Percentiles rank a stretch among this genome's conserved stretches.
phyloP scores from a whole-genome alignment of 2,113 vertebrate species.

The Onychostoma macrolepis region DNA sequence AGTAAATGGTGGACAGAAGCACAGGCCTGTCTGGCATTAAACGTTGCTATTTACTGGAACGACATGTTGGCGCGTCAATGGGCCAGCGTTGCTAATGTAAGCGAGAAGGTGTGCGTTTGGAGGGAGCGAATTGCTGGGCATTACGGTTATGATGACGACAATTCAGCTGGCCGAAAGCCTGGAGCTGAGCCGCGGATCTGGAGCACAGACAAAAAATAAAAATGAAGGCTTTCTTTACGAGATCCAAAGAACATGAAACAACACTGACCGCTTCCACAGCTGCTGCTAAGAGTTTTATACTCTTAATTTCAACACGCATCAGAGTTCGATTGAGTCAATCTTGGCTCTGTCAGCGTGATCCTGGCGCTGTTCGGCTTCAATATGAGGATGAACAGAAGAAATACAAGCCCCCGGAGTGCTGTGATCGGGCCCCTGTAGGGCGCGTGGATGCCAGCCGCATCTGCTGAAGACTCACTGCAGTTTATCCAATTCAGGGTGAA shows the following conservation, averaged over 20 bases:
- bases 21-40: neutral
- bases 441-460: neutral
- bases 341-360: neutral
- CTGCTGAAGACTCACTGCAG: neutral
- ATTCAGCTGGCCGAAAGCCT: neutral
- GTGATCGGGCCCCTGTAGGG: neutral
- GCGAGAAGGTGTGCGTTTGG: conserved; percentile 19
- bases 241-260: conserved; percentile 17
- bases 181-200: neutral
- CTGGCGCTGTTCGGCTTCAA: neutral
- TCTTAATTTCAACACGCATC: neutral
- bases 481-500: neutral
- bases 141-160: conserved; percentile 67
- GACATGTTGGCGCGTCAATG: neutral
- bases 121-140: conserved; percentile 47
- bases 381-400: neutral
- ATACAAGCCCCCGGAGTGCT: neutral
- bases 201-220: conserved; percentile 4
- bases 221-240: neutral
- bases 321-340: neutral
- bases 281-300: neutral
- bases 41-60: conserved; percentile 8
- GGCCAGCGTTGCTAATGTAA: neutral
- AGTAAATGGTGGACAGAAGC: neutral
- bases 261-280: neutral